Conservation (phyloP, 2,888 invertebrate species). For the Hemaris fuciformis region DNA sequence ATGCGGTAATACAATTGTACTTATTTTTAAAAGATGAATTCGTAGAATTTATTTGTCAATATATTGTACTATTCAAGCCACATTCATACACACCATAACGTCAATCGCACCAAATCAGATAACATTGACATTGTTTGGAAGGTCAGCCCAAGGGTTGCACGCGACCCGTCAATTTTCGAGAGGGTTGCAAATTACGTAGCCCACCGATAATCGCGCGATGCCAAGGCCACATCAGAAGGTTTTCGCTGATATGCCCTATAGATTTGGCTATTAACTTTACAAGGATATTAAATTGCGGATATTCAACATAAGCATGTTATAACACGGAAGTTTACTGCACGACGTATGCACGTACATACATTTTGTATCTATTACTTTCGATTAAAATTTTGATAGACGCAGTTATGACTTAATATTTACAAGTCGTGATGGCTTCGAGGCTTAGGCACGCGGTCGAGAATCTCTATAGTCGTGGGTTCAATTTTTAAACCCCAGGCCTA, state of each 20-base stretch:
- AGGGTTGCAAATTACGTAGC: conserved; percentile 27
- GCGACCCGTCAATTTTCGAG: conserved; percentile 61
- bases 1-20: too few species aligned
- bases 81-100: conserved; percentile 23
- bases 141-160: conserved; percentile 51
- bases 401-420: too few species aligned
- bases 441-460: too few species aligned
- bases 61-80: neutral
- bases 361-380: neutral
- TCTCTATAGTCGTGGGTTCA: too few species aligned
- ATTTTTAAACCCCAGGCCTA: too few species aligned
- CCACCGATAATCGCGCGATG: conserved; percentile 18
- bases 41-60: too few species aligned
- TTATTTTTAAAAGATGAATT: too few species aligned
- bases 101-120: conserved; percentile 41
- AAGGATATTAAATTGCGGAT: neutral
- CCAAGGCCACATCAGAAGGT: conserved; percentile 24
- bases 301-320: neutral
- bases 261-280: conserved; percentile 4
- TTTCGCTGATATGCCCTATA: conserved; percentile 8
- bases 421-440: too few species aligned
- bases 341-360: too few species aligned
- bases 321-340: neutral
- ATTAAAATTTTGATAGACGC: neutral
- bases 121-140: conserved; percentile 59